Base-by-base conservation (phyloP, 2,113 vertebrate genomes). In the Anseranas semipalmata region DNA sequence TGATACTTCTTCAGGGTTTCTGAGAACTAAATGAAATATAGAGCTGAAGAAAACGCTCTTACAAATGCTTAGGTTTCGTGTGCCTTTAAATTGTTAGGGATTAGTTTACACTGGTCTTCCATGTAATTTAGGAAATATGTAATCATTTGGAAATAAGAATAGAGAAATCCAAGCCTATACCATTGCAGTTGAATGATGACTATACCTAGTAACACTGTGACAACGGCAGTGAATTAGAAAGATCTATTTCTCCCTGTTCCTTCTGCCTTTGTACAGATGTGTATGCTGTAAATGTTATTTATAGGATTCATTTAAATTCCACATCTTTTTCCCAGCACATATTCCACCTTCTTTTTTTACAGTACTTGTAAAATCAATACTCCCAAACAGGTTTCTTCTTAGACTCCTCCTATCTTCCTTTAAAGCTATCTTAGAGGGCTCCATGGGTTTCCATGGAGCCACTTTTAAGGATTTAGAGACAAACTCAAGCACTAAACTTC, bases 261-360 rank as follows among this genome's bases (percentile, higher is more conserved):
- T 90, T 93, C 85, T 96, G 92, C 73, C 56, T 96, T 95, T 91
- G 55, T 96, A 90, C 97, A 97, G 96, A 97, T 97, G 96, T 96
- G 97, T 92, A 58, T 93, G 92, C 93, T 96, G 84, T 94, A 80
- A 85, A 91, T 78, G 92, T 95, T 97, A 97, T 97, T 97, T 97
- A 97, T 97, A 97, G 92, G 82, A 73, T 96, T 97, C 90, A 97
- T 97, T 97, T 96, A 94, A 96, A 97, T 97, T 96, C 96, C 94
- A 97, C 94, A 90, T 96, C 48, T 75, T 95, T 80, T 15, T 43
- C 75, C 93, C 90, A 93, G 89, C 79, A 94, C 97, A 95, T 95
- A 96, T 96, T 94, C 93, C 93, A 96, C 94, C 94, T 97, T 97
- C 90, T 50, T 93, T 96, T 96, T 97, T 97, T 95, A 93, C 93